phyloP scores from a whole-genome alignment of 2,888 invertebrate genomes.

The Teleiodes luculella region DNA sequence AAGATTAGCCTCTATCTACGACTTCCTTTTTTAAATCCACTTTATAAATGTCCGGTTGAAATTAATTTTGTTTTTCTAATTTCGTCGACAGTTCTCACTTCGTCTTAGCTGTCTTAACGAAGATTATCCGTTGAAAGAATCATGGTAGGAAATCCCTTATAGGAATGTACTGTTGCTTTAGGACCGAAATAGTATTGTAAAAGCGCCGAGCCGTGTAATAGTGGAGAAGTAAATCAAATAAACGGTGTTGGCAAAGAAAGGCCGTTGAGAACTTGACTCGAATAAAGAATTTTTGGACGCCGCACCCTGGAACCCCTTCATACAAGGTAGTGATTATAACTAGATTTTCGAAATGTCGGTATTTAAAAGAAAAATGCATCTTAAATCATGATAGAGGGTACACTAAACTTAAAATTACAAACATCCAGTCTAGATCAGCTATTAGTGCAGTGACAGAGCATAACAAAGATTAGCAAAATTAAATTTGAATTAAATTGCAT shows the following conservation, averaged over 20 bases:
- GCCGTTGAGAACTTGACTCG: slow-evolving; percentile 7
- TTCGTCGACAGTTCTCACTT: slow-evolving; percentile 19
- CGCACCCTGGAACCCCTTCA: too few relatives aligned
- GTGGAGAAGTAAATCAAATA: slow-evolving; percentile 18
- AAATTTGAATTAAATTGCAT: too few relatives aligned
- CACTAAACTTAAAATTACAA: too few relatives aligned
- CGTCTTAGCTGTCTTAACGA: slow-evolving; percentile 15
- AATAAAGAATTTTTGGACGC: background rate
- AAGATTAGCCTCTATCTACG: slow-evolving; percentile 1
- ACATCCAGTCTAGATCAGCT: too few relatives aligned
- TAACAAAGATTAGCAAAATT: too few relatives aligned
- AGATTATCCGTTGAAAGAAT: slow-evolving; percentile 26
- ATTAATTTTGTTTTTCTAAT: slow-evolving; percentile 7
- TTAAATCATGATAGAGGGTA: too few relatives aligned
- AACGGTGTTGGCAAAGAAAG: slow-evolving; percentile 15
- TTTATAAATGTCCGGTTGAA: background rate
- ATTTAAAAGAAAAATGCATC: too few relatives aligned
- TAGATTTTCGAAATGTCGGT: too few relatives aligned
- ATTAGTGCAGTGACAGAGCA: too few relatives aligned
- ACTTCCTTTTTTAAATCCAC: background rate
- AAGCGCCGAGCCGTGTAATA: slow-evolving; percentile 22
- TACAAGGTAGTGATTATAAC: too few relatives aligned
- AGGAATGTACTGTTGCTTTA: slow-evolving; percentile 8
- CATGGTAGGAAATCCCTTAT: slow-evolving; percentile 24
- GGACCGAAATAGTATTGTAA: slow-evolving; percentile 20